A percentile compares a stretch with the other conserved stretches of the same genome.
phyloP scores from a whole-genome alignment of 2,888 invertebrate genomes.

The Limnephilus auricula region DNA sequence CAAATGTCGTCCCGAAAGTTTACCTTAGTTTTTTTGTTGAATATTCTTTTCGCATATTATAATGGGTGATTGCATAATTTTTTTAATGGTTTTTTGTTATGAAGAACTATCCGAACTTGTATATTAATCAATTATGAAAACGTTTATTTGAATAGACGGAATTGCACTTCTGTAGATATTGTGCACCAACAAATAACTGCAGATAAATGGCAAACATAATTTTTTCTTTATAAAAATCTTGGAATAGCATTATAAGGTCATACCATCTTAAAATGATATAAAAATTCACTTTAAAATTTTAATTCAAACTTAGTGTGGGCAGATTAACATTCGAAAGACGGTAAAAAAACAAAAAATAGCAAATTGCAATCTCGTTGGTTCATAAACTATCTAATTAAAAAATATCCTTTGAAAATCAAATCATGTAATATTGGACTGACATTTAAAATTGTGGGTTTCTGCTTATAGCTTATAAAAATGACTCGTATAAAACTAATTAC shows the following conservation, averaged over 20 bases:
- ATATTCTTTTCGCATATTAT: too few species aligned
- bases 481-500: neutral
- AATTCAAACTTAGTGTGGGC: neutral
- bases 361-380: neutral
- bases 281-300: neutral
- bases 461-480: neutral
- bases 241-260: neutral
- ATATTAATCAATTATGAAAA: too few species aligned
- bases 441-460: neutral
- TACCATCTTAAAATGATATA: neutral
- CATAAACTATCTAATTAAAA: neutral
- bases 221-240: neutral
- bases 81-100: too few species aligned
- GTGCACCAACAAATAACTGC: too few species aligned
- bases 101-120: too few species aligned
- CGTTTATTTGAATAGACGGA: too few species aligned
- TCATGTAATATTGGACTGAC: neutral
- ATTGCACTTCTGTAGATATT: too few species aligned
- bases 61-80: too few species aligned
- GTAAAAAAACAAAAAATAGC: neutral
- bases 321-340: too few species aligned
- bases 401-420: neutral
- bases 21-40: too few species aligned
- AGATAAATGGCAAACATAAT: too few species aligned
- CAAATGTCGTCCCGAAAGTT: too few species aligned